Evolutionary conservation across 2,888 invertebrate genomes (phyloP).

Genomic region (Diaperis boleti): DNA sequence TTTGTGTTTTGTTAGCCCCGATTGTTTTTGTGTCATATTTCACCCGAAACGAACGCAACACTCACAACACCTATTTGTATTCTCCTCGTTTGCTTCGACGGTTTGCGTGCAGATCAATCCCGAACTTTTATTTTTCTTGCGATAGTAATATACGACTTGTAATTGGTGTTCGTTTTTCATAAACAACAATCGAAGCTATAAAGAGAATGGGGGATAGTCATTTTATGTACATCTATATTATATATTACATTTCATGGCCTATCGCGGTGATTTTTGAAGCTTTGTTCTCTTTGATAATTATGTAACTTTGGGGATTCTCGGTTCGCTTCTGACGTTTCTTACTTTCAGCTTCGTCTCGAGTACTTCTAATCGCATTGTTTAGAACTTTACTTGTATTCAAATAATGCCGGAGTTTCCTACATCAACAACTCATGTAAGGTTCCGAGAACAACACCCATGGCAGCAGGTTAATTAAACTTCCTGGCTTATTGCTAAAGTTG

Average conservation of each 20-base stretch:
- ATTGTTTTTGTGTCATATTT: slow-evolving; percentile 37
- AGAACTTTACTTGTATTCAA: slow-evolving; percentile 42
- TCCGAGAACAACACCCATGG: slow-evolving; percentile 35
- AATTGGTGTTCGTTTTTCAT: no score
- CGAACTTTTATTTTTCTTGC: no score
- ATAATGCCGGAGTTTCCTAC: slow-evolving; percentile 41
- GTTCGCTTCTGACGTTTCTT: slow-evolving; percentile 30
- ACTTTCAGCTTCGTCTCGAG: slow-evolving; percentile 35
- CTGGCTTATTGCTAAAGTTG: slow-evolving; percentile 34
- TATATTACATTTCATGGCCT: no score
- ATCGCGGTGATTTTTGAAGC: no score
- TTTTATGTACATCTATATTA: no score
- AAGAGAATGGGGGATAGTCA: no score
- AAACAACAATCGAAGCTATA: no score
- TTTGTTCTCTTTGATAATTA: no score
- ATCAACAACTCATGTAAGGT: slow-evolving; percentile 43
- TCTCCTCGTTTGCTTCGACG: slow-evolving; percentile 3
- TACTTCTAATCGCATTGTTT: slow-evolving; percentile 42
- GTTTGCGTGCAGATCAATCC: no score
- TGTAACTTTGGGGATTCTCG: no score
- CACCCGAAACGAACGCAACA: slow-evolving; percentile 12
- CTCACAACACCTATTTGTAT: slow-evolving; percentile 10
- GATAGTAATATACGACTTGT: no score
- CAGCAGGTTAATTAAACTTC: slow-evolving; percentile 42
- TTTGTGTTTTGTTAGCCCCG: slow-evolving; percentile 34